Conservation (phyloP, 2,113 vertebrate genomes). For the Phylloscopus trochilus region DNA sequence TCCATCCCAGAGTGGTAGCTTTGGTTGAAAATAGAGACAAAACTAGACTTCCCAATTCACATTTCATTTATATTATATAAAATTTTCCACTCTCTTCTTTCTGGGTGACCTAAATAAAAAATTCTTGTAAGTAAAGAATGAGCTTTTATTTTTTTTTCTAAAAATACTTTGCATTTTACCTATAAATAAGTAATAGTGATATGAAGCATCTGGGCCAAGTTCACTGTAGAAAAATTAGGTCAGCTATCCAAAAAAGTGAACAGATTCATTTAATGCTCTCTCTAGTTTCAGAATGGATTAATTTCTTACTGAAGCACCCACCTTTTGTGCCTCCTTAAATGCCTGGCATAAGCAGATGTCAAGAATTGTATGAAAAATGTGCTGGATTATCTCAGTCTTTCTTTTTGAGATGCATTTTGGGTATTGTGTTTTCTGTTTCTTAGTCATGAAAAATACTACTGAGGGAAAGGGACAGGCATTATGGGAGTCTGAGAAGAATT, state of each 20-base stretch:
- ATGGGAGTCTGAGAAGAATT: not conserved
- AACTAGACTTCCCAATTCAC: not conserved
- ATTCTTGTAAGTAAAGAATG: not conserved
- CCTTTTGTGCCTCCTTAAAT: not conserved
- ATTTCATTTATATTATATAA: not conserved
- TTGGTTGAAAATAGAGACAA: not conserved
- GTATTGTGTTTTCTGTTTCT: not conserved
- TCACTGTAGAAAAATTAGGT: not conserved
- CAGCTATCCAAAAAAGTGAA: not conserved
- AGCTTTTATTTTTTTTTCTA: not conserved
- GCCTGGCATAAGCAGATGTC: not conserved
- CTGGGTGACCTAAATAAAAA: constrained; percentile 10
- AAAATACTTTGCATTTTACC: constrained; percentile 2
- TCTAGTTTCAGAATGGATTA: not conserved
- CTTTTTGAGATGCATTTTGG: not conserved
- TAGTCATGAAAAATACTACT: not conserved
- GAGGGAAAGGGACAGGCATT: not conserved
- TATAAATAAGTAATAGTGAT: constrained; percentile 40
- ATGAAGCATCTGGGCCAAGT: not conserved
- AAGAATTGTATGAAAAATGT: not conserved
- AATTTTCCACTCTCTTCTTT: not conserved
- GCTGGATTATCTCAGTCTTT: not conserved
- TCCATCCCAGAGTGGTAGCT: not conserved
- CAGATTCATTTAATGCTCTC: not conserved
- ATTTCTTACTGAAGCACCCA: not conserved